These are phyloP conservation scores for Columba livia DNA, from an alignment of 2,113 vertebrate species.

Conservation along the genomic window DNA sequence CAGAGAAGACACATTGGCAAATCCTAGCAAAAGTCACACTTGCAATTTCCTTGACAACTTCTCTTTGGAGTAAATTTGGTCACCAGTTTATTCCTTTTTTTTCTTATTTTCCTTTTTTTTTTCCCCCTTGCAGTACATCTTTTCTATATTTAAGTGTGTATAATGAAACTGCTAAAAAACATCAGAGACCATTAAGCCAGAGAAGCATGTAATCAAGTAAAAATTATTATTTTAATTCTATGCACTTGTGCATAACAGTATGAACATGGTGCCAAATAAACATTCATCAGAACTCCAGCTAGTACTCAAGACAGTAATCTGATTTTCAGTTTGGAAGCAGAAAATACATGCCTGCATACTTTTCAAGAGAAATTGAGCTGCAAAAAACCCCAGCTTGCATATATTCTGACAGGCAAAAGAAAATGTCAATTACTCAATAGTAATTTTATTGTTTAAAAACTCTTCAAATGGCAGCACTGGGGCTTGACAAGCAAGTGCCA, in stretches of 20 bases:
- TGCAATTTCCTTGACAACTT: conserved; percentile 63
- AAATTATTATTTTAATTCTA: conserved; percentile 79
- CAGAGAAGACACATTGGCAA: conserved; percentile 29
- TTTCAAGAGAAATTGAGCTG: not conserved
- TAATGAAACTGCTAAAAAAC: conserved; percentile 61
- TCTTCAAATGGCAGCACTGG: not conserved
- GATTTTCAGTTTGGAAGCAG: conserved; percentile 44
- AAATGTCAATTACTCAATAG: not conserved
- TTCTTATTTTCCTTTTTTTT: not conserved
- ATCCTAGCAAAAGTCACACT: conserved; percentile 39
- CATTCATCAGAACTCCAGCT: conserved; percentile 63
- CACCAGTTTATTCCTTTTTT: conserved; percentile 19
- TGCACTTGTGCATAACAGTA: conserved; percentile 69
- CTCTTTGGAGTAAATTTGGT: conserved; percentile 60
- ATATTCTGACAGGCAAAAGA: not conserved
- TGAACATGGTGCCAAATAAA: conserved; percentile 69
- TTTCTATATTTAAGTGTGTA: conserved; percentile 62
- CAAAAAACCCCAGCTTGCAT: not conserved
- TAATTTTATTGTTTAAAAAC: not conserved
- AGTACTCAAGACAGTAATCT: conserved; percentile 48
- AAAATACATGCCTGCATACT: not conserved
- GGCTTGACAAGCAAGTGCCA: not conserved
- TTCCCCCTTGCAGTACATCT: not conserved
- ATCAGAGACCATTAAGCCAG: conserved; percentile 71
- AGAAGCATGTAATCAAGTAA: conserved; percentile 77